Percentiles rank a stretch among this genome's conserved stretches.
These are phyloP conservation scores for Chascanopsetta lugubris DNA, from an alignment of 2,113 vertebrate species.

Conservation along the genomic window DNA sequence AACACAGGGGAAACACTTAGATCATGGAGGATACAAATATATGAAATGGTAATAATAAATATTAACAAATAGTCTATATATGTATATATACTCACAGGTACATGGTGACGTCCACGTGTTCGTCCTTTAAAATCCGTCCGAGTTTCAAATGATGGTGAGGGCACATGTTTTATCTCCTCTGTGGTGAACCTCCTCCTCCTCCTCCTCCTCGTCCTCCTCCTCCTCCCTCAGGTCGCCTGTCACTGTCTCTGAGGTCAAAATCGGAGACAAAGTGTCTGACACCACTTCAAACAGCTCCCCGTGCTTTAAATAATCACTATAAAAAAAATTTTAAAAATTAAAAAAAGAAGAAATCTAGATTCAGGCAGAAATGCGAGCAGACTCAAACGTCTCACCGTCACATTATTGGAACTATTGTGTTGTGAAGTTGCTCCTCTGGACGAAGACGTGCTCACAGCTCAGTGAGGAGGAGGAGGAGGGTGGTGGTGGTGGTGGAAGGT, in stretches of 20 bases:
- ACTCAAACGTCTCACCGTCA: background rate
- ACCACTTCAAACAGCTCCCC: constrained; percentile 4
- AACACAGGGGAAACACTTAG: too few species aligned
- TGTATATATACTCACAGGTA: constrained; percentile 70
- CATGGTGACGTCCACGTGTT: constrained; percentile 38
- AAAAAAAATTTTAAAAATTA: background rate
- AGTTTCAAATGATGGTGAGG: constrained; percentile 40
- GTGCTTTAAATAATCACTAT: background rate
- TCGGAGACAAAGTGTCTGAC: constrained; percentile 37
- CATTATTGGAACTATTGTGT: constrained; percentile 8
- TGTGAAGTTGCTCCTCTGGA: constrained; percentile 48
- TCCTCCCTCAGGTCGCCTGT: constrained; percentile 51
- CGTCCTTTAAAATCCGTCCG: constrained; percentile 39
- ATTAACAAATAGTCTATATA: too few species aligned
- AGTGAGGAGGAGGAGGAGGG: too few species aligned
- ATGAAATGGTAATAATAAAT: too few species aligned
- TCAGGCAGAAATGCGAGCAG: constrained; percentile 3
- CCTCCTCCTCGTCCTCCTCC: constrained; percentile 20
- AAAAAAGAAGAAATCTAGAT: background rate
- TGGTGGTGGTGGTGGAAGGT: too few species aligned
- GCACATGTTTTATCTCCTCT: constrained; percentile 56
- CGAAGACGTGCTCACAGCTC: constrained; percentile 33
- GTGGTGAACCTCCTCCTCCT: constrained; percentile 20
- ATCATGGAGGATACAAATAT: too few species aligned
- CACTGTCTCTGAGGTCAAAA: constrained; percentile 39